phyloP scores from a whole-genome alignment of 2,797 vertebrate species.

The Buphagus erythrorhynchus region DNA sequence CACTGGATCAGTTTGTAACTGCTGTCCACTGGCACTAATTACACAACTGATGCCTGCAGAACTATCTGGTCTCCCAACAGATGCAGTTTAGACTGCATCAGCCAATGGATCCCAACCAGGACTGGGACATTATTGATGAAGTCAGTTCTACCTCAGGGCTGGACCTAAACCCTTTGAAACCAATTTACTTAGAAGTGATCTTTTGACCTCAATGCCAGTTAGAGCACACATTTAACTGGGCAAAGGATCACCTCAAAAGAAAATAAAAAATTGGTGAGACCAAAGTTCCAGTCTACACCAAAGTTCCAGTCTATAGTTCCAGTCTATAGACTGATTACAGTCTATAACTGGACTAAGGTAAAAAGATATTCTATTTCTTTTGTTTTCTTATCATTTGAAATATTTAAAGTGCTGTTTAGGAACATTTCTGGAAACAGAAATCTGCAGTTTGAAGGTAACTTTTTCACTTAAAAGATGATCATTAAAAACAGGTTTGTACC shows the following conservation, averaged over 20 bases:
- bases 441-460: slow-evolving; percentile 12
- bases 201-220: background rate
- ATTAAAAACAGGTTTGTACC: slow-evolving; percentile 65
- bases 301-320: background rate
- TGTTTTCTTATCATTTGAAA: background rate
- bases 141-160: background rate
- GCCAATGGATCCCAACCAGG: background rate
- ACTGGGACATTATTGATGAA: background rate
- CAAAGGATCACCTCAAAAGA: background rate
- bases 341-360: background rate
- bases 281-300: background rate
- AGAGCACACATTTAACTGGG: background rate
- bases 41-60: background rate
- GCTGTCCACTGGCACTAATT: background rate
- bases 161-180: background rate
- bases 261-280: background rate
- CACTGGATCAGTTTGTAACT: background rate
- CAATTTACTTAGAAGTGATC: background rate
- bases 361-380: background rate
- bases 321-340: background rate
- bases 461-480: slow-evolving; percentile 49
- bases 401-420: slow-evolving; percentile 40
- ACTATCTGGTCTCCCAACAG: background rate
- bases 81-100: background rate
- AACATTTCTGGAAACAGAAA: slow-evolving; percentile 43